These are phyloP conservation scores for Cuculus canorus DNA, from an alignment of 2,797 vertebrate genomes.

Conservation along the genomic window DNA sequence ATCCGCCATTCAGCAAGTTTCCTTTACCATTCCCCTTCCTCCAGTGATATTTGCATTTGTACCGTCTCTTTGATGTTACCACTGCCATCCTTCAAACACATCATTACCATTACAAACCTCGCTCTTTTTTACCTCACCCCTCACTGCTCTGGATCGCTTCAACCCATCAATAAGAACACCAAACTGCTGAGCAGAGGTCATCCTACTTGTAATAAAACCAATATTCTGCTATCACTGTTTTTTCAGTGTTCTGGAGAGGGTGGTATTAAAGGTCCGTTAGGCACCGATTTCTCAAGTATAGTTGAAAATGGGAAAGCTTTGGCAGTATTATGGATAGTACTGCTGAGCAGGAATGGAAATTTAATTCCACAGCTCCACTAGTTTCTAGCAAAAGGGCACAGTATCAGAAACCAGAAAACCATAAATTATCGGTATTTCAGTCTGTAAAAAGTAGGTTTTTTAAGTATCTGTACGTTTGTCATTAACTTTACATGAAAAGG, in stretches of 20 bases:
- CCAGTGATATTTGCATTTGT: not conserved
- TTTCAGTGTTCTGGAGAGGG: not conserved
- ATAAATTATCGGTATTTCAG: not conserved
- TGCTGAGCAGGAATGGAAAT: not conserved
- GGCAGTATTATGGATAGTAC: not conserved
- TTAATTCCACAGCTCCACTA: not conserved
- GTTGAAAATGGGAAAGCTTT: not conserved
- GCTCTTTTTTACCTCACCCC: not conserved
- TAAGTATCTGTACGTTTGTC: not conserved
- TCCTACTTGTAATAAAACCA: not conserved
- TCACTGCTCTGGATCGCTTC: not conserved
- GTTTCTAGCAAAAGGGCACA: not conserved
- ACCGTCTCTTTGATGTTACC: not conserved
- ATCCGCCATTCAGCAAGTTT: not conserved
- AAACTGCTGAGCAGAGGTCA: not conserved
- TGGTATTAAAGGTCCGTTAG: not conserved
- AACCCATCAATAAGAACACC: not conserved
- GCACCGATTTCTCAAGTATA: not conserved
- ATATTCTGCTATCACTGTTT: not conserved
- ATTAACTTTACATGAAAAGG: not conserved
- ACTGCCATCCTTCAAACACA: not conserved
- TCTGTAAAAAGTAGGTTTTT: not conserved
- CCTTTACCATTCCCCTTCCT: not conserved
- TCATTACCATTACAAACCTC: not conserved
- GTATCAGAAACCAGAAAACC: not conserved